These are phyloP conservation scores for Loripinus fragilis DNA, from an alignment of 2,888 invertebrate genomes.

Conservation along the genomic window DNA sequence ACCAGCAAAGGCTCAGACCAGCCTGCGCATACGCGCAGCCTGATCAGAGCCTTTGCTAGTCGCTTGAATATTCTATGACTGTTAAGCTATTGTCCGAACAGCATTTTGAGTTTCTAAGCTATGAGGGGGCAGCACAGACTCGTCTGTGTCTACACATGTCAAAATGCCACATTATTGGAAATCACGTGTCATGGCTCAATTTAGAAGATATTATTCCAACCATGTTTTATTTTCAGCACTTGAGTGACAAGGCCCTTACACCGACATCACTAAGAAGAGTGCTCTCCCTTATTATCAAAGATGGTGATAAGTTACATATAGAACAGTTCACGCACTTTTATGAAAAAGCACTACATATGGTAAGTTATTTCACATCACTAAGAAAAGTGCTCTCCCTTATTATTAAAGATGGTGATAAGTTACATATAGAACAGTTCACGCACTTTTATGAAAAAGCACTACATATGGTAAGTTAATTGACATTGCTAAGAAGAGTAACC, in stretches of 20 bases:
- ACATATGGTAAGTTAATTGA: constrained; percentile 65
- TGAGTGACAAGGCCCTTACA: constrained; percentile 69
- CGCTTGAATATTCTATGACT: no score
- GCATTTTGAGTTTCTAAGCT: no score
- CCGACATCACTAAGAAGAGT: constrained; percentile 64
- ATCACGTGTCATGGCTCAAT: not conserved
- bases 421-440: constrained; percentile 71
- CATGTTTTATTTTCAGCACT: constrained; percentile 63
- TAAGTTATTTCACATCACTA: constrained; percentile 63
- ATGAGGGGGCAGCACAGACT: no score
- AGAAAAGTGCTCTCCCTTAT: constrained; percentile 66
- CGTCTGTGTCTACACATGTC: no score
- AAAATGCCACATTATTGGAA: not conserved
- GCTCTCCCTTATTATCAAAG: constrained; percentile 68
- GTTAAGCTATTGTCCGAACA: no score
- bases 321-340: constrained; percentile 77
- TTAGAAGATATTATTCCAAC: not conserved
- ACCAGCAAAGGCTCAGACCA: no score
- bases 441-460: constrained; percentile 76
- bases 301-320: constrained; percentile 65
- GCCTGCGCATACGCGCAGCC: no score
- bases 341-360: constrained; percentile 69
- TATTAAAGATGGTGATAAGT: constrained; percentile 65
- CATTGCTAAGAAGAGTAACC: constrained; percentile 65
- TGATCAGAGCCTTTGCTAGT: not conserved